phyloP scores from a whole-genome alignment of 1,140 invertebrate species.

The Bursaphelenchus mucronatus region DNA sequence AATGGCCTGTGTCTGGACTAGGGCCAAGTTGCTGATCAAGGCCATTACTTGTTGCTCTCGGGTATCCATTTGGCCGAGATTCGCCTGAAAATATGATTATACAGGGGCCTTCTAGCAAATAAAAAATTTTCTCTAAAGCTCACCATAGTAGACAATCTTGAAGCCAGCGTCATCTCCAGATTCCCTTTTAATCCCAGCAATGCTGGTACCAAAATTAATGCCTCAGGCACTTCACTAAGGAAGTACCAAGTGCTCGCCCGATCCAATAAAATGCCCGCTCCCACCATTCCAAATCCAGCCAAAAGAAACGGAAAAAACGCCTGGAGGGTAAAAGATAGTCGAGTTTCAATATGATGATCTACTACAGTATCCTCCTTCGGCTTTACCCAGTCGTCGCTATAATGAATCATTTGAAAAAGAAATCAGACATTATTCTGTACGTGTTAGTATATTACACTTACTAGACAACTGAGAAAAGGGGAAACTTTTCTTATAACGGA shows the following conservation, averaged over 20 bases:
- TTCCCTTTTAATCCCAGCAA: conserved; percentile 39
- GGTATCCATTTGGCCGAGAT: conserved; percentile 33
- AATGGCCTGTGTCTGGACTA: conserved; percentile 58
- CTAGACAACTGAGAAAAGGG: too few relatives aligned
- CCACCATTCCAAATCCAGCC: conserved; percentile 81
- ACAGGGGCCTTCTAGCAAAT: background rate
- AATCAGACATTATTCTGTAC: too few relatives aligned
- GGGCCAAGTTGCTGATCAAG: conserved; percentile 29
- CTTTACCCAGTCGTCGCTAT: too few relatives aligned
- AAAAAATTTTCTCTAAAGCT: conserved; percentile 7
- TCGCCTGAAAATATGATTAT: conserved; percentile 16
- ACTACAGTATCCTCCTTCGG: too few relatives aligned
- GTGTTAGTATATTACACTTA: too few relatives aligned
- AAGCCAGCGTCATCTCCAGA: conserved; percentile 40
- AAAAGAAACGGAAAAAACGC: conserved; percentile 80
- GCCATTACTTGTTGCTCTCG: conserved; percentile 23
- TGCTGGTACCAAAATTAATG: conserved; percentile 39
- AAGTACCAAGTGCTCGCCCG: conserved; percentile 67
- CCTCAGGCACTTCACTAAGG: conserved; percentile 28
- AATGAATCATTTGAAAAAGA: too few relatives aligned
- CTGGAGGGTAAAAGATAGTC: conserved; percentile 66
- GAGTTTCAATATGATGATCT: too few relatives aligned
- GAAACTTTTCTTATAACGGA: too few relatives aligned
- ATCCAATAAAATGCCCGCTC: conserved; percentile 76
- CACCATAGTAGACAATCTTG: conserved; percentile 31